A percentile compares a stretch with the other conserved stretches of the same genome.
These are phyloP conservation scores for Bolborhynchus lineola DNA, from an alignment of 2,113 vertebrate species.

Conservation along the genomic window DNA sequence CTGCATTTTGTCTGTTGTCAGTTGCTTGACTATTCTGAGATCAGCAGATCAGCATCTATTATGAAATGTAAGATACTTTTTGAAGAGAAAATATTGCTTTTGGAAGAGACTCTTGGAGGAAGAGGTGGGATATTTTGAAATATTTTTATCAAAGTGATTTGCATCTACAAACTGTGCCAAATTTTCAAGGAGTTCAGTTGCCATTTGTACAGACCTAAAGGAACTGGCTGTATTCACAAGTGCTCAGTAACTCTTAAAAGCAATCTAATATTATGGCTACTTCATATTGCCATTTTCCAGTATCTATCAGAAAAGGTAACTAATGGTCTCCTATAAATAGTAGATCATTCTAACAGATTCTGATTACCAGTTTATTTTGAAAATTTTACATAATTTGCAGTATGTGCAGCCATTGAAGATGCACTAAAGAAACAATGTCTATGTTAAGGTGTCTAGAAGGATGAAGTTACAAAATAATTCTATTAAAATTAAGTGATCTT, in stretches of 20 bases:
- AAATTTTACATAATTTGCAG: not conserved
- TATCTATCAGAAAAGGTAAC: not conserved
- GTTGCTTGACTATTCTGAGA: not conserved
- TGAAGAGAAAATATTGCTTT: not conserved
- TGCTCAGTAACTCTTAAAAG: not conserved
- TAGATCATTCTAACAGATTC: not conserved
- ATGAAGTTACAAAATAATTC: not conserved
- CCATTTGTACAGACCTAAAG: not conserved
- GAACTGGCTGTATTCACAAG: not conserved
- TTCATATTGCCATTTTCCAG: not conserved
- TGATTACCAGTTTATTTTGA: not conserved
- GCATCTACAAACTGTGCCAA: not conserved
- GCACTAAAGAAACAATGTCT: not conserved
- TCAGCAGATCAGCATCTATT: not conserved
- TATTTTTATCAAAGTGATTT: not conserved
- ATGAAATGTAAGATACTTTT: not conserved
- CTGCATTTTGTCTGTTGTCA: not conserved
- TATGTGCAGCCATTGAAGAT: not conserved
- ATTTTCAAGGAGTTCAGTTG: not conserved
- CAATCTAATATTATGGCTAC: not conserved
- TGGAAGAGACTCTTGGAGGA: not conserved
- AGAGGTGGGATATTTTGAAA: not conserved
- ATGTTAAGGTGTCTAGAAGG: not conserved
- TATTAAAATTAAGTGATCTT: not conserved
- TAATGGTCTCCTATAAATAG: not conserved